Base-by-base conservation (phyloP, 2,797 vertebrate species). In the Otus scops region DNA sequence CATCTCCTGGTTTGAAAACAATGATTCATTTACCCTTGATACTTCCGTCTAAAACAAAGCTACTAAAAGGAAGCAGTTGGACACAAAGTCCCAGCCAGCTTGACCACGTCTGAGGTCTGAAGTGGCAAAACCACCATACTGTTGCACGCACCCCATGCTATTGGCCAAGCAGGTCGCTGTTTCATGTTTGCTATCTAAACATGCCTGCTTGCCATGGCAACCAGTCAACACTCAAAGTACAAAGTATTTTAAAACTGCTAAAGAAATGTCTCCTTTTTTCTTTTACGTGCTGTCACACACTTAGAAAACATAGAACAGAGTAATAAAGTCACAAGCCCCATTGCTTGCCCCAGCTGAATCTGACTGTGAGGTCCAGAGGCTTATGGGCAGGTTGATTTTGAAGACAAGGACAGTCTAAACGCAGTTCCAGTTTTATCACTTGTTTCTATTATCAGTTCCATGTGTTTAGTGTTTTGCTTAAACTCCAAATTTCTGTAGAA, bases 401-500 rank as follows among this genome's bases (percentile, higher is more conserved):
- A 64, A 71, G 60, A 56, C 0, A 3, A 89, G 36, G 36, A 28
- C 18, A 65, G 26, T 45, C 50, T 83, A 86, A 88, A 84, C 36
- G 30, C 15, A 73, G 26, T 47, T 88, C 74, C 79, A 3, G 56
- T 59, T 88, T 85, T 93, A 91, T 85, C 36, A 45, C 32, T 67
- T 82, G 26, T 79, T 95, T 81, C 67, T 92, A 9, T 76, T 94
- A 78, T 68, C 78, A 54, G 51, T 53, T 17, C 22, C 32, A 36
- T 22, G 26, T 75, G 16, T 51, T 92, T 63, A 65, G 23, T 79
- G 19, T 74, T 94, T 88, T 67, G 39, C 47, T 13, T 92, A 21
- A 93, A 86, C 73, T 92, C 61, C 59, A 51, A 38, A 75, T 89
- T 88, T 92, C 74, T 89, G 48, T 36, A 67, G 70, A 73, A 21